A percentile compares a stretch with the other conserved stretches of the same genome.
These are phyloP conservation scores for Circaetus cinerascens DNA, from an alignment of 2,113 vertebrate genomes.

Conservation along the genomic window DNA sequence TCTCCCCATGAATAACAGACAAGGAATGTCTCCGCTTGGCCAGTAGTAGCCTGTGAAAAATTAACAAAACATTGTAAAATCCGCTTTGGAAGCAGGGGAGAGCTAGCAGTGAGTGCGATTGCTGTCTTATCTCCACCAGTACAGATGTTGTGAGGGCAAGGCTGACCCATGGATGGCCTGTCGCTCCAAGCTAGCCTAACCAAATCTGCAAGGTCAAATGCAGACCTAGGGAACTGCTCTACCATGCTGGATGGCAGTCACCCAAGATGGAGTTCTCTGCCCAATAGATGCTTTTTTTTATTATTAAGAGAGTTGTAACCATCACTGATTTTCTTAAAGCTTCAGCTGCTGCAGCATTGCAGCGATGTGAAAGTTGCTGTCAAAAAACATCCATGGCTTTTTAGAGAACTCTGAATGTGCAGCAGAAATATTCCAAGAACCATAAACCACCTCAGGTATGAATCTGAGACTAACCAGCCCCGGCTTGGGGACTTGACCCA, in stretches of 20 bases:
- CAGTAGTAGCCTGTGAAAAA: slow-evolving; percentile 38
- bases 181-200: neutral
- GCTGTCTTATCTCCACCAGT: neutral
- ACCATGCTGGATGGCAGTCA: neutral
- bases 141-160: neutral
- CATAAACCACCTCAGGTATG: neutral
- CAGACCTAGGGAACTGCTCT: neutral
- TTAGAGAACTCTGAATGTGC: neutral
- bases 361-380: neutral
- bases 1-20: slow-evolving; percentile 39
- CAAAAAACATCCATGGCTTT: neutral
- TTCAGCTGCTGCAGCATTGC: neutral
- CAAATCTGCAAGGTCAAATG: neutral
- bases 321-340: neutral
- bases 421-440: neutral
- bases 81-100: neutral
- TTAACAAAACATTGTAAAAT: slow-evolving; percentile 30
- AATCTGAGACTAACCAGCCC: neutral
- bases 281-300: neutral
- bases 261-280: neutral
- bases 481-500: neutral
- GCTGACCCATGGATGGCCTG: neutral
- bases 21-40: neutral
- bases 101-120: neutral
- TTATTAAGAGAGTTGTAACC: neutral